Base-by-base conservation (phyloP, 2,888 invertebrate species). In the Ryuthela nishihirai region DNA sequence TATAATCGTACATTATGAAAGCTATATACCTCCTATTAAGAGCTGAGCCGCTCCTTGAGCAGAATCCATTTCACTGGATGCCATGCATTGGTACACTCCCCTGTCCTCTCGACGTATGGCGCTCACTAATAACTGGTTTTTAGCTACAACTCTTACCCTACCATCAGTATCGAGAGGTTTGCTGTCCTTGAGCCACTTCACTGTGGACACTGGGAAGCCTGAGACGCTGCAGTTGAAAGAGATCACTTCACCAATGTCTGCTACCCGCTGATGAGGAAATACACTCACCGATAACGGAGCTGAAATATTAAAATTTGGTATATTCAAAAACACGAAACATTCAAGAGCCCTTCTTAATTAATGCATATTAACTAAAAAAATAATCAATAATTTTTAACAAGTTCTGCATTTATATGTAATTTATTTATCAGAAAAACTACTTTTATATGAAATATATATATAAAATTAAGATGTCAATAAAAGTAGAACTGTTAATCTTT, bases 181-280 rank as follows among this genome's bases (percentile, higher is more conserved):
- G 35, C 46, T 32, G 34, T 60, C 40, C 38, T 54, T 60, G 15
- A 49, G 7, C 60, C 60, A 60, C 3, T 25, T 12, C 5, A 60
- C 50, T 3, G 38, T 38, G 23, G 46, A 44, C 24, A 60, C 46
- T 7, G 60, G 60, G 34, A 46, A 54, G 12, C 60, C 60, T 0
- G 54, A 35, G 20, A 54, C 39, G 20, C 50, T 54, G 54, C 60
- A 60, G 38, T 54, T 60, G 42, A 60, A 50, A 5, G 60, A 49
- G 5, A 54, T 43, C 5, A 46, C 26, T 15, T 54, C 60, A 15
- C 54, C 60, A 6, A 60, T 54, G 41, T 54, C 60, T 3, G 50
- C 60, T 15, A 50, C 20, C 3, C 47, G 39, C 3, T 47, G 45
- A 7, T 46, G 35, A 4, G 60, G 60, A 21, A 43, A 50, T 15